phyloP scores from a whole-genome alignment of 1,140 invertebrate species.

The Oreohelix idahoensis region DNA sequence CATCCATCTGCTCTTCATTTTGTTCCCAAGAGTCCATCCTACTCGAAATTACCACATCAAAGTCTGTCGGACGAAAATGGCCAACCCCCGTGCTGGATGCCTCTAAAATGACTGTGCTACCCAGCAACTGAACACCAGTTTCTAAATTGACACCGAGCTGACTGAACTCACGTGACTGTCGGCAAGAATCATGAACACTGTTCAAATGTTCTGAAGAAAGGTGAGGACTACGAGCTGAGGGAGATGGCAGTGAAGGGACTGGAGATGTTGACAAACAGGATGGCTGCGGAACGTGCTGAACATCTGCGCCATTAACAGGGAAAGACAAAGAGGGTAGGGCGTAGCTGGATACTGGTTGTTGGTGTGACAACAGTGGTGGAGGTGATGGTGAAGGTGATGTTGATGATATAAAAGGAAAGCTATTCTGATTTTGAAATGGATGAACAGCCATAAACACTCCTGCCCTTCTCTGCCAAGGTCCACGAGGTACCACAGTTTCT shows the following conservation, averaged over 20 bases:
- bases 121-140: not conserved
- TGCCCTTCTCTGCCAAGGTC: constrained; percentile 24
- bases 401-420: not conserved
- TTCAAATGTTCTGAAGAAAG: not conserved
- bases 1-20: constrained; percentile 25
- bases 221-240: not conserved
- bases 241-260: not conserved
- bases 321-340: not conserved
- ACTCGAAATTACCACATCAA: not conserved
- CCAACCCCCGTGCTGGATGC: not conserved
- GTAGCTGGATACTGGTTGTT: not conserved
- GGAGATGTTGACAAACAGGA: not conserved
- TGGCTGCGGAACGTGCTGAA: not conserved
- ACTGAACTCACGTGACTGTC: not conserved
- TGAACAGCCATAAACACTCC: constrained; percentile 46
- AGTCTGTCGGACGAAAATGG: not conserved
- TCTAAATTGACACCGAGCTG: not conserved
- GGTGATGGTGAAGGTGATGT: not conserved
- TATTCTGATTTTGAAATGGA: constrained; percentile 39
- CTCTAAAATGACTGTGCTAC: not conserved
- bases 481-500: not conserved
- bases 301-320: not conserved
- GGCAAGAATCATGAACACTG: not conserved
- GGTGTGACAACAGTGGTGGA: not conserved
- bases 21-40: constrained; percentile 5